Conservation (phyloP, 2,113 vertebrate genomes). For the Caretta caretta region DNA sequence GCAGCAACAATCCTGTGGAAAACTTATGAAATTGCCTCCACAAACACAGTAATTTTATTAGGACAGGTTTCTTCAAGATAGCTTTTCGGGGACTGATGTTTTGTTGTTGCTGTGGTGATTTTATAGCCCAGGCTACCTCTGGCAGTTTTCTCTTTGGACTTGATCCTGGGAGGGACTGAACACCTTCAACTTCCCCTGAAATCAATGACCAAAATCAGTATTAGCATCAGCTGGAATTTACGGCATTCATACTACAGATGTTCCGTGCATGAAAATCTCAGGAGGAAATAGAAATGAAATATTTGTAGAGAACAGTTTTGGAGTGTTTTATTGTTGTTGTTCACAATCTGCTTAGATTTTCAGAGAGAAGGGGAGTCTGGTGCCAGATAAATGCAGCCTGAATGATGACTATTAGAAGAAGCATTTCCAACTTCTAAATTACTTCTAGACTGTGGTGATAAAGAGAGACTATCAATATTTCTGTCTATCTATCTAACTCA, state of each 20-base stretch:
- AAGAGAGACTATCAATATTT: constrained; percentile 33
- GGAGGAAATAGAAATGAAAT: constrained; percentile 30
- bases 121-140: not conserved
- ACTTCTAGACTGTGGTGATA: constrained; percentile 53
- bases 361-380: not conserved
- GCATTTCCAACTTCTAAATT: constrained; percentile 59
- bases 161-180: not conserved
- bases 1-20: not conserved
- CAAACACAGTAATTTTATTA: not conserved
- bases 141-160: not conserved
- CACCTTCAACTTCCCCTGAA: not conserved
- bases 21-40: not conserved
- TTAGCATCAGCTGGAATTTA: not conserved
- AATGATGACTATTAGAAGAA: constrained; percentile 55
- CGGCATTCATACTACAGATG: constrained; percentile 21
- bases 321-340: not conserved
- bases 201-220: not conserved
- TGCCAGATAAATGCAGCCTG: constrained; percentile 57
- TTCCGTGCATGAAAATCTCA: constrained; percentile 35
- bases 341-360: not conserved
- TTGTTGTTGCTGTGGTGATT: not conserved
- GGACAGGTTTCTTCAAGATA: not conserved
- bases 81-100: not conserved
- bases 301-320: constrained; percentile 18
- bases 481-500: constrained; percentile 37